Evolutionary conservation across 2,888 invertebrate genomes (phyloP), one percentile per base, ranked within the genome.

Genomic region (Hypomecis atomaria): DNA sequence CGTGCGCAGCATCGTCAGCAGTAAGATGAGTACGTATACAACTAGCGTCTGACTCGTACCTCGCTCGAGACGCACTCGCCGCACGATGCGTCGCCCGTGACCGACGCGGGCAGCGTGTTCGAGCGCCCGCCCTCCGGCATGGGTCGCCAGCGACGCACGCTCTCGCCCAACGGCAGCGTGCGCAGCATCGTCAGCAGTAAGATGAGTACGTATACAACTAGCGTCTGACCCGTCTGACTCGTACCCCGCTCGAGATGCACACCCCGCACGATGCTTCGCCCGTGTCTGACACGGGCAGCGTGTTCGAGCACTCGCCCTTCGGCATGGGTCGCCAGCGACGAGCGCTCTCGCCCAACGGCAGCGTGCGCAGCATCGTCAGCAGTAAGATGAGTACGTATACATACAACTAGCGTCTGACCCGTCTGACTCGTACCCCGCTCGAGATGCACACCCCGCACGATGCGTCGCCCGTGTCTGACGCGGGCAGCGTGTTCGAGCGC

Each of bases 161-260:
- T 87, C 50, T 92, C 93, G 61, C 93, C 92, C 57, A 93, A 92
- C 71, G 93, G 93, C 70, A 93, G 93, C 79, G 81, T 93, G 69
- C 89, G 91, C 66, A 93, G 93, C 79, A 80, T 89, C 65, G 88
- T 92, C 83, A 92, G 93, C 88, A 93, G 92, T 80, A 93, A 91
- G 80, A 93, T 93, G 92, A 93, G 93, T 93, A 71, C 78, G 92
- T 82, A 40, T 62, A 37, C 52, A 9, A 34, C n/a, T n/a, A n/a
- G n/a, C n/a, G n/a, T n/a, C 94, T 98, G 62, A 97, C 97, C 44
- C 96, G 98, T 67, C 94, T 99, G 54, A 97, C 97, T 4, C 93
- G 96, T 71, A 92, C 94, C 59, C 96, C 97, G 6, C 83, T 97
- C 56, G 83, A 93, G 37, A 93, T 93, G 59, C 94, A 94, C 65